These are phyloP conservation scores for Remorina albescens DNA, from an alignment of 2,797 vertebrate genomes.

Conservation along the genomic window DNA sequence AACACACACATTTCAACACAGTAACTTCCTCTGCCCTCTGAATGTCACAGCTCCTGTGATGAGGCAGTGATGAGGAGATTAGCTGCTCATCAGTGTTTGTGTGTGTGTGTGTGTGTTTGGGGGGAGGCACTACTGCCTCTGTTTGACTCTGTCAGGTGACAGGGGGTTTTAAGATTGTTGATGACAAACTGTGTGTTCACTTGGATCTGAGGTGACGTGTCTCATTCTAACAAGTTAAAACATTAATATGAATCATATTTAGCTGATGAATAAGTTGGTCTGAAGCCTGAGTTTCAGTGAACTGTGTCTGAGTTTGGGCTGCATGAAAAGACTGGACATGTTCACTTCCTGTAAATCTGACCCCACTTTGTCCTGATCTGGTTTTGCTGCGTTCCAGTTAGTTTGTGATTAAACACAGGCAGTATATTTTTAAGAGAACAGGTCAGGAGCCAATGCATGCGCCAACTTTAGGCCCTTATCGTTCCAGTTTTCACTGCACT, in stretches of 20 bases:
- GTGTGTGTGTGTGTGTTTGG: no score
- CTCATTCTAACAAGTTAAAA: background rate
- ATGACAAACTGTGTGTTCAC: background rate
- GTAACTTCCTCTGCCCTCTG: background rate
- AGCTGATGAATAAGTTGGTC: background rate
- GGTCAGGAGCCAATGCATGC: no score
- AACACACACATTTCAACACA: background rate
- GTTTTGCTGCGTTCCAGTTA: background rate
- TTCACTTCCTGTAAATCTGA: background rate
- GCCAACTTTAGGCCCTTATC: background rate
- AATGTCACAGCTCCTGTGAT: background rate
- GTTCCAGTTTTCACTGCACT: background rate
- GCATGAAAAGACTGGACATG: background rate
- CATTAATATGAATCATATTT: background rate
- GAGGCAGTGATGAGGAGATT: conserved; percentile 10
- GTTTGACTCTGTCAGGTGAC: conserved; percentile 12
- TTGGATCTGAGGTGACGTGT: no score
- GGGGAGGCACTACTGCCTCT: background rate
- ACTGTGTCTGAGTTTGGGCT: background rate
- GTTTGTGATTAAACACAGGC: background rate
- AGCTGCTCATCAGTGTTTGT: background rate
- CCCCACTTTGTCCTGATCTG: background rate
- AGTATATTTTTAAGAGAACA: no score
- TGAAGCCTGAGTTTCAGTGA: background rate
- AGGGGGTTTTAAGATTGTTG: background rate